Conservation (phyloP, 2,113 vertebrate genomes). For the Falco punctatus region DNA sequence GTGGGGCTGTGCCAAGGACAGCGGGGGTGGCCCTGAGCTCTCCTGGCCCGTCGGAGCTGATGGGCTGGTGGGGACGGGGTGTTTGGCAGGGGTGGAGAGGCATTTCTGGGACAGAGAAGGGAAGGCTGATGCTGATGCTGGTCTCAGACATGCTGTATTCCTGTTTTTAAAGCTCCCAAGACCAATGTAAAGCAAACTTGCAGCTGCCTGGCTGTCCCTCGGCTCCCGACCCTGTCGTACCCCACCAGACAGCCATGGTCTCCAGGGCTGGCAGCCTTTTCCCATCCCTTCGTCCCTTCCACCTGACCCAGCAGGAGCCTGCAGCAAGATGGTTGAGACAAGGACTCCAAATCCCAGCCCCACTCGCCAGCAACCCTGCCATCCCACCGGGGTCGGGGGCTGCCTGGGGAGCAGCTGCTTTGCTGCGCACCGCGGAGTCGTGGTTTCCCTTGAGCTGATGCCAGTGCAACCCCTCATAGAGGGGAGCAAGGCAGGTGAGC, state of each 20-base stretch:
- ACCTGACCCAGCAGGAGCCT: background rate
- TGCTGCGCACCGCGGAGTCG: background rate
- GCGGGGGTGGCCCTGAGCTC: background rate
- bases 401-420: background rate
- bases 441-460: background rate
- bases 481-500: too few species aligned
- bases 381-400: accelerated
- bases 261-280: background rate
- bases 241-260: background rate
- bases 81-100: background rate
- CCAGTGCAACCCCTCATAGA: background rate
- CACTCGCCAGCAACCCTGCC: background rate
- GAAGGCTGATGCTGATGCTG: background rate
- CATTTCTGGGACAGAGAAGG: background rate
- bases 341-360: background rate
- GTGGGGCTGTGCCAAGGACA: background rate
- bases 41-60: background rate
- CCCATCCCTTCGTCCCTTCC: background rate
- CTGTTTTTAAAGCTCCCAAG: background rate
- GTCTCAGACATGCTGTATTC: background rate
- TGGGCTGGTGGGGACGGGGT: background rate
- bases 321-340: background rate
- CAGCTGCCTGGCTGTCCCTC: background rate
- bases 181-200: background rate
- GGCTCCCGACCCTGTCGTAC: background rate